Base-by-base conservation (phyloP, 2,113 vertebrate species). In the Phylloscopus trochiloides region DNA sequence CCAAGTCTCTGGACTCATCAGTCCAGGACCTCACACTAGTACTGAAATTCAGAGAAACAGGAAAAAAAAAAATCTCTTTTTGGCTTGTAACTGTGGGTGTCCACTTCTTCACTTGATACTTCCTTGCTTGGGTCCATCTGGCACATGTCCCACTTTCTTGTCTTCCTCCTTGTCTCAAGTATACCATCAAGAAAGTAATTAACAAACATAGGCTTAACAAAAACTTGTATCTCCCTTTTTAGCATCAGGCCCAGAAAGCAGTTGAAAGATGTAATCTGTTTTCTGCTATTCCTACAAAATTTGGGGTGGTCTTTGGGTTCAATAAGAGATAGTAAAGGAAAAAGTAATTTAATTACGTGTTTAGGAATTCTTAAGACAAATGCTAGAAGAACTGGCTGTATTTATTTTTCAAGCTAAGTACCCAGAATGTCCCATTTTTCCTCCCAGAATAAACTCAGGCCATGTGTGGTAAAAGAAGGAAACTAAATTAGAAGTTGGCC, bases 11-110 rank as follows among this genome's bases (percentile, higher is more conserved):
- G 48, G 32, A 31, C 17, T 92, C 65, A 40, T 93, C 82, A 90
- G 3, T 86, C 51, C 55, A 86, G 65, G 88, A 92, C 82, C 93
- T 96, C 88, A 93, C 81, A 95, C 42, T 54, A 86, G 34, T 76
- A 59, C 62, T 58, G 63, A 90, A 90, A 92, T 80, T 70, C 74
- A 63, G 75, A 83, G 77, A 91, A 88, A 48, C 34, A 67, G 74
- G 61, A 63, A 40, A 65, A 88, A 65, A 62, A 7, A 3, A 7
- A 17, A 50, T 90, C 22, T 70, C 29, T 88, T 80, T 83, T 70
- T 0, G 1, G 14, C 24, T 88, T 36, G 6, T n/a, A 79, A 47
- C 47, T 52, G 34, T 66, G 67, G 43, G 28, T 67, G 51, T 86
- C 63, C 83, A 52, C 14, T 40, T 66, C 63, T 70, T 90, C 72